Evolutionary conservation across 2,797 vertebrate genomes (phyloP).

Genomic region (Xenops minutus): DNA sequence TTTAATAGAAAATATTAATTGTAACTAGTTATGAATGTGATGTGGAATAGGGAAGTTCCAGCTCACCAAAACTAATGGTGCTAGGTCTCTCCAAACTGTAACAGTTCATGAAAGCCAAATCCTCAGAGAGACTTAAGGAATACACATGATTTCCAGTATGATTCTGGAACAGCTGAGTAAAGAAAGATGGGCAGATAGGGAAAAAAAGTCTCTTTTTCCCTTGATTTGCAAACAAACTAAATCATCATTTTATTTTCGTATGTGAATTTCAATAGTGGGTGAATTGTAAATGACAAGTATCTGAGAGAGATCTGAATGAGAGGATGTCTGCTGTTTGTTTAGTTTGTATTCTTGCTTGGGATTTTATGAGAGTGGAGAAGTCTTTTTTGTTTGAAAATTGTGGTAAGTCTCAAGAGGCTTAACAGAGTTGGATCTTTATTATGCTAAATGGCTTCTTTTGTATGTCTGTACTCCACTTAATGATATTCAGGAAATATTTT

Average conservation of each 20-base stretch:
- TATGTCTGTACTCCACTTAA: neutral
- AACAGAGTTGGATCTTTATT: conserved; percentile 2
- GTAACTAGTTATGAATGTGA: neutral
- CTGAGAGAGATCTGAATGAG: neutral
- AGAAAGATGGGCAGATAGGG: neutral
- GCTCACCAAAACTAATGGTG: neutral
- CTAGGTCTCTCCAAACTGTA: neutral
- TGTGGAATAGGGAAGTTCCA: neutral
- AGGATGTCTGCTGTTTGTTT: neutral
- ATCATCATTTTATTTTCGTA: neutral
- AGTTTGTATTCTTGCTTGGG: neutral
- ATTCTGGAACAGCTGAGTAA: neutral
- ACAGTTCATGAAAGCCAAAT: neutral
- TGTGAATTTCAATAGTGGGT: neutral
- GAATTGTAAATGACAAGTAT: neutral
- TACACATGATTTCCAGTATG: neutral
- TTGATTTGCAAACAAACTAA: neutral
- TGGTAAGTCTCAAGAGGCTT: conserved; percentile 5
- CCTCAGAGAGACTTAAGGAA: neutral
- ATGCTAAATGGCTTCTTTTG: conserved; percentile 11
- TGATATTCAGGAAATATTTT: conserved; percentile 2
- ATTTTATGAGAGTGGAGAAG: neutral
- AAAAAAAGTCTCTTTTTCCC: neutral
- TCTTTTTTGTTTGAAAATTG: conserved; percentile 4
- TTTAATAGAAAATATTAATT: neutral